Evolutionary conservation across 2,113 vertebrate genomes (phyloP).

Genomic region (Platysternon megacephalum): DNA sequence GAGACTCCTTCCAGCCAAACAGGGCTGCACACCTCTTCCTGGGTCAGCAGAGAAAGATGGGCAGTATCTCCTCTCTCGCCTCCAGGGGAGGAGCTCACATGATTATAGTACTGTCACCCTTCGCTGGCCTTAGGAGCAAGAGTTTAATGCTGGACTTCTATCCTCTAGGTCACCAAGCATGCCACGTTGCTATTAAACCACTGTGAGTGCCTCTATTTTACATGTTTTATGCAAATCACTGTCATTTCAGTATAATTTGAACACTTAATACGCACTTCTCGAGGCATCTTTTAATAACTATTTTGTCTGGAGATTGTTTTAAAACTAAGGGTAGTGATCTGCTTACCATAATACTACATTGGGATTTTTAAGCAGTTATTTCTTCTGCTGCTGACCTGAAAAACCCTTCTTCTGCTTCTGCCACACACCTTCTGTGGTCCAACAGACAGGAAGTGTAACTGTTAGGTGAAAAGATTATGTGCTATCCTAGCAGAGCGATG

Average conservation of each 20-base stretch:
- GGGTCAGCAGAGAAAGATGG: background rate
- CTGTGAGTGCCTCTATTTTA: background rate
- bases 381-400: background rate
- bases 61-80: background rate
- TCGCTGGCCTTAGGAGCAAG: background rate
- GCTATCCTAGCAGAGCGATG: background rate
- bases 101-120: background rate
- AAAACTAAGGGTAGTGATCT: background rate
- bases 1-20: background rate
- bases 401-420: background rate
- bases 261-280: fast-evolving
- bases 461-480: background rate
- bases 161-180: background rate
- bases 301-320: fast-evolving
- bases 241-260: background rate
- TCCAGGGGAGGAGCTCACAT: background rate
- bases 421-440: conserved; percentile 36
- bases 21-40: background rate
- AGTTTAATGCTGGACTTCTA: fast-evolving
- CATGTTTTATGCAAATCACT: background rate
- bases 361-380: background rate
- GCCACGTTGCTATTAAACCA: background rate
- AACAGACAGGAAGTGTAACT: conserved; percentile 65
- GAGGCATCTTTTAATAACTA: background rate
- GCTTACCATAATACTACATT: fast-evolving